Base-by-base conservation (phyloP, 2,797 vertebrate genomes). In the Antrozous pallidus region DNA sequence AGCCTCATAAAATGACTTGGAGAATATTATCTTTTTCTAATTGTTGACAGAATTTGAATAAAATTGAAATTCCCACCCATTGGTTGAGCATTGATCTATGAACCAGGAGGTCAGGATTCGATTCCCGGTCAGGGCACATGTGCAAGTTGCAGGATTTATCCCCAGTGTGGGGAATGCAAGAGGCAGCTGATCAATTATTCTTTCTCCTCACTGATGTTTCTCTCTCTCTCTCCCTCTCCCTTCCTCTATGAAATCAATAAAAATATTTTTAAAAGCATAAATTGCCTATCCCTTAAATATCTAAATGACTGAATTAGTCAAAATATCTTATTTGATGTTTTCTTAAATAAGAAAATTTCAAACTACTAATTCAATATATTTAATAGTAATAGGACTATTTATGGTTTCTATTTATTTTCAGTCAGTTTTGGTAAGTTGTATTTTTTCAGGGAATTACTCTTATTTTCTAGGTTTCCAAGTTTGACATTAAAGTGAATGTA, bases 401-500 rank as follows among this genome's bases (percentile, higher is more conserved):
- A 38, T 77, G 22, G 71, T 82, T 81, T 91, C 40, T 83, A 12
- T 79, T 90, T 92, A 67, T 80, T 84, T 94, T 58, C 26, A 84
- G 38, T 75, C 14, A 24, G 3, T 85, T 93, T 95, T 93, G 20
- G 28, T n/a, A 71, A 93, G 77, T 36, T 79, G 12, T 13, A 11
- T 91, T 91, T 86, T 88, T 33, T n/a, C 85, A 65, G 6, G 2
- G 75, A 88, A n/a, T 47, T 71, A 63, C n/a, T 80, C 10, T 69
- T 63, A 36, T 95, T 85, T 88, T 88, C 51, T 80, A 71, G 31
- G 33, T 58, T 91, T 93, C 51, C 6, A 77, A 94, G 93, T 56
- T 63, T 79, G 51, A 56, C 33, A 65, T 56, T 71, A 61, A 79
- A 70, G 31, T 45, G 10, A 74, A 36, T 33, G 26, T 24, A 77